Evolutionary conservation across 1,140 invertebrate species (phyloP).

Genomic region (Aphelenchoides avenae): DNA sequence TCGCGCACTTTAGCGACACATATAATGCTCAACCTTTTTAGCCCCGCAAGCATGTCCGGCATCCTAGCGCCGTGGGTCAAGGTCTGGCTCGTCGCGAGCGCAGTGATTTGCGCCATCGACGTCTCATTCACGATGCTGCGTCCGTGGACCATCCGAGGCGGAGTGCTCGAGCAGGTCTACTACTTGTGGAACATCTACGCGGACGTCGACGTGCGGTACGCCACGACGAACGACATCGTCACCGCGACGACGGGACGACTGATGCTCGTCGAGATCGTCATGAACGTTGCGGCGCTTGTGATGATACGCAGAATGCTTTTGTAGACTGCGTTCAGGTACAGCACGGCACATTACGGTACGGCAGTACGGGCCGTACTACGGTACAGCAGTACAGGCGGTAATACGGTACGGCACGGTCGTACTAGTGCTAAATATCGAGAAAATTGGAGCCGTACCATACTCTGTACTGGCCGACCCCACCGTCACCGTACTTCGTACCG

Average conservation of each 20-base stretch:
- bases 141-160: constrained; percentile 39
- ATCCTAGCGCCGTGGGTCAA: constrained; percentile 43
- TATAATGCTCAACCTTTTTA: too few species aligned
- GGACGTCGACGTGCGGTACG: constrained; percentile 51
- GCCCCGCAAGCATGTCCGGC: too few species aligned
- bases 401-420: too few species aligned
- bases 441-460: too few species aligned
- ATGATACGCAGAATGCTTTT: constrained; percentile 10
- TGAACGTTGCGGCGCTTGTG: constrained; percentile 46
- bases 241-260: constrained; percentile 50
- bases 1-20: too few species aligned
- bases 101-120: constrained; percentile 47
- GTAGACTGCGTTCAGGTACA: too few species aligned
- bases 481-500: too few species aligned
- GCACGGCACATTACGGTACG: too few species aligned
- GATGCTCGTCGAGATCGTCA: constrained; percentile 46
- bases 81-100: constrained; percentile 43
- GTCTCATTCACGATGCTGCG: constrained; percentile 52
- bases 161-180: constrained; percentile 19
- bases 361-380: too few species aligned
- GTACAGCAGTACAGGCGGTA: too few species aligned
- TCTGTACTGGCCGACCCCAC: too few species aligned
- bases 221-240: constrained; percentile 45
- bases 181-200: constrained; percentile 50
- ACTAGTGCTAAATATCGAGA: too few species aligned